Conservation (phyloP, 1,140 invertebrate species). For the Zophobas morio region DNA sequence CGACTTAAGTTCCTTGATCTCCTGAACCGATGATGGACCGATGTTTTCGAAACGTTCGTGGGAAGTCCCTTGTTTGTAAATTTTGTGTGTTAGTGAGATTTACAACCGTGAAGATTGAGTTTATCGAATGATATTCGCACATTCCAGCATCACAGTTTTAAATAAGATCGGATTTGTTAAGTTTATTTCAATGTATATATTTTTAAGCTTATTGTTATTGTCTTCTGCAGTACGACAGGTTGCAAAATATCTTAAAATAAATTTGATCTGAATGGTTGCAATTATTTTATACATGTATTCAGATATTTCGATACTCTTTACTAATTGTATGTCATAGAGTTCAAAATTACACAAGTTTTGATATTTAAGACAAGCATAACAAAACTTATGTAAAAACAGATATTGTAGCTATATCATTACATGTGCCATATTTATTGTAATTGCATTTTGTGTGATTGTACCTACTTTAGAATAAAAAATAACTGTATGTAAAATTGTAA, state of each 20-base stretch:
- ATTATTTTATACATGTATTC: constrained; percentile 51
- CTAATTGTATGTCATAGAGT: constrained; percentile 48
- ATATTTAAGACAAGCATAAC: constrained; percentile 24
- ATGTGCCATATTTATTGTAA: constrained; percentile 63
- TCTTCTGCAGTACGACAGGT: constrained; percentile 1
- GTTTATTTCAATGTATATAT: constrained; percentile 30
- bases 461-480: constrained; percentile 52
- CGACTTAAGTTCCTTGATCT: constrained; percentile 45
- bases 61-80: constrained; percentile 42
- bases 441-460: constrained; percentile 61
- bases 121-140: constrained; percentile 32
- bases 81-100: constrained; percentile 46
- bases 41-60: constrained; percentile 27
- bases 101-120: constrained; percentile 42
- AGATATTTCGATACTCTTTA: constrained; percentile 51
- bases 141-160: neutral
- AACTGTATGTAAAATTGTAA: constrained; percentile 63
- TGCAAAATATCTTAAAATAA: constrained; percentile 34
- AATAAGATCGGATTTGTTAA: constrained; percentile 17
- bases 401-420: constrained; percentile 54
- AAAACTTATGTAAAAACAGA: constrained; percentile 45
- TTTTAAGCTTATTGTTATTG: constrained; percentile 38
- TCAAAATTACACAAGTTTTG: constrained; percentile 28
- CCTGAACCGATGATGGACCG: constrained; percentile 29
- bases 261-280: constrained; percentile 45